Evolutionary conservation across 2,888 invertebrate species (phyloP).

Genomic region (Drosophila birchii): DNA sequence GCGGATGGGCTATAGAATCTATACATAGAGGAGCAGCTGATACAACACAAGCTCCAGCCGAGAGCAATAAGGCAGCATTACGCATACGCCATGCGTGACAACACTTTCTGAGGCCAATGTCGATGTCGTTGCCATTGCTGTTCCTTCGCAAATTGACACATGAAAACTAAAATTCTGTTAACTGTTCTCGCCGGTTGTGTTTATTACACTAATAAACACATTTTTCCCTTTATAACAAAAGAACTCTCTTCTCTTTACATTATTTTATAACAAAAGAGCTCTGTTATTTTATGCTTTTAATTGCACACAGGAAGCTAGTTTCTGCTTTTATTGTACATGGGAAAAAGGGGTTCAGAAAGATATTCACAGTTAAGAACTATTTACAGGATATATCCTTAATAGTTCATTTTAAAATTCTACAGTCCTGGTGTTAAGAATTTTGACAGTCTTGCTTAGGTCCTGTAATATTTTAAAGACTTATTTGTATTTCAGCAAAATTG

Average conservation of each 20-base stretch:
- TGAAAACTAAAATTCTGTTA: constrained; percentile 28
- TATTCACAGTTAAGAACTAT: not conserved
- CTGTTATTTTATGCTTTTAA: not conserved
- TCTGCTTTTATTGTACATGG: not conserved
- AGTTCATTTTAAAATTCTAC: not conserved
- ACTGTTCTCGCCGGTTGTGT: constrained; percentile 19
- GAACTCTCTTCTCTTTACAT: too few species aligned
- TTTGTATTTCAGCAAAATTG: not conserved
- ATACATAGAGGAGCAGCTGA: constrained; percentile 32
- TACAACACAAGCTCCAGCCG: constrained; percentile 16
- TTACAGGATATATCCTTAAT: too few species aligned
- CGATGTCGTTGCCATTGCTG: constrained; percentile 1
- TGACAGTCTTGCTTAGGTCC: not conserved
- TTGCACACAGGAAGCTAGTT: not conserved
- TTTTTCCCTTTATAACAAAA: not conserved
- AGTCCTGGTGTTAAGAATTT: not conserved
- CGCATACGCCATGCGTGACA: constrained; percentile 63
- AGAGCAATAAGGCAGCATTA: constrained; percentile 48
- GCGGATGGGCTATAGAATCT: constrained; percentile 10
- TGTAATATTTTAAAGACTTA: not conserved
- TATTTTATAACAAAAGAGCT: not conserved
- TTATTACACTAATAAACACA: constrained; percentile 10
- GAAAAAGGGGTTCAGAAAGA: not conserved
- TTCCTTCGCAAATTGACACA: constrained; percentile 40
- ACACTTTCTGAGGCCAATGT: constrained; percentile 27